These are phyloP conservation scores for Eulacestoma nigropectus DNA, from an alignment of 2,113 vertebrate species.

Conservation along the genomic window DNA sequence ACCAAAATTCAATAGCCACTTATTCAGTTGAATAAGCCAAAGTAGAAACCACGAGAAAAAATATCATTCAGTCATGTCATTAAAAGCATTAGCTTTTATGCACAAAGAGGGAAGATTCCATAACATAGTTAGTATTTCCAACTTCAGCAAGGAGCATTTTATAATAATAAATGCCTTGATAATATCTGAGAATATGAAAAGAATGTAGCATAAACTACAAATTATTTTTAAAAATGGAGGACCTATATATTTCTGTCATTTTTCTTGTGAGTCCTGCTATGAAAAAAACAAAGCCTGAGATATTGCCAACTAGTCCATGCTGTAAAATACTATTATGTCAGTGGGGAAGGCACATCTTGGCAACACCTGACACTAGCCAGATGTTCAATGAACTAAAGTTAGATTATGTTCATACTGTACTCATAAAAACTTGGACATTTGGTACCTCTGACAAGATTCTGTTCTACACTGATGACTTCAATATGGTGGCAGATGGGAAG, in stretches of 20 bases:
- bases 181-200: not conserved
- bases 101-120: not conserved
- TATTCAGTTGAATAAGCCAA: not conserved
- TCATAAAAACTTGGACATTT: not conserved
- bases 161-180: not conserved
- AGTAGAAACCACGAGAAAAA: not conserved
- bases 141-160: conserved; percentile 4
- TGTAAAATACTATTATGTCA: conserved; percentile 46
- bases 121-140: not conserved
- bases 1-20: not conserved
- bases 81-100: not conserved
- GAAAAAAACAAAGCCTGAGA: conserved; percentile 25
- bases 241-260: not conserved
- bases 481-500: not conserved
- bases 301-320: conserved; percentile 17
- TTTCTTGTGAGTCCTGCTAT: not conserved
- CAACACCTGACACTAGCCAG: conserved; percentile 24
- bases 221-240: not conserved
- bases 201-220: not conserved
- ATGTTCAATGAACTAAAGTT: conserved; percentile 6
- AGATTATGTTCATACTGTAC: not conserved
- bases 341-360: not conserved
- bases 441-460: not conserved
- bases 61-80: not conserved
- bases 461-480: conserved; percentile 11